phyloP scores from a whole-genome alignment of 53 echinoderm and acorn worm species.

The Echinarachnius parma region DNA sequence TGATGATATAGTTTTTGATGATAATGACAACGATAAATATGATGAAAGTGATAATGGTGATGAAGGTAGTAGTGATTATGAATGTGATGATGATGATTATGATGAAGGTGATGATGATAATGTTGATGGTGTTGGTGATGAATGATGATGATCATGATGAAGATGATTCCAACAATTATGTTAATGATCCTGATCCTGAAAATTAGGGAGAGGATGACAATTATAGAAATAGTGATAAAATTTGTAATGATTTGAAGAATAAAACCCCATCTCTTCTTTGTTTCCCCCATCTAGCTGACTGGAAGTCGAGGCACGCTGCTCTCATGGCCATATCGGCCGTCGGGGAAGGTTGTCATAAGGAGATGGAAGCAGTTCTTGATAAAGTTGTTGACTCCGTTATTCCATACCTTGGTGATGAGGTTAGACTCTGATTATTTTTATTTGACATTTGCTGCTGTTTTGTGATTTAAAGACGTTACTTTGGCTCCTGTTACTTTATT shows the following conservation, averaged over 20 bases:
- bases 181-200: background rate
- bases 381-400: slow-evolving; percentile 83
- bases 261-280: background rate
- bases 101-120: no score
- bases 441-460: no score
- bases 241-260: no score
- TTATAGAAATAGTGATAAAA: no score
- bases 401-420: slow-evolving; percentile 79
- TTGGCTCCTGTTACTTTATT: no score
- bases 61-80: no score
- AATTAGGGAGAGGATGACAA: background rate
- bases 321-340: slow-evolving; percentile 98
- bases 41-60: no score
- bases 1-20: no score
- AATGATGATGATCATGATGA: background rate
- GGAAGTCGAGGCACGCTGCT: slow-evolving; percentile 91
- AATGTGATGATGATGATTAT: no score
- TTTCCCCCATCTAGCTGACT: slow-evolving; percentile 49
- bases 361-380: slow-evolving; percentile 85
- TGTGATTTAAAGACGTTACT: no score
- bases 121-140: no score
- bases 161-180: background rate
- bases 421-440: slow-evolving; percentile 43
- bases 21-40: no score
- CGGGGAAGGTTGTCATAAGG: slow-evolving; percentile 96